Base-by-base conservation (phyloP, 2,888 invertebrate species). In the Drosophila histrio region DNA sequence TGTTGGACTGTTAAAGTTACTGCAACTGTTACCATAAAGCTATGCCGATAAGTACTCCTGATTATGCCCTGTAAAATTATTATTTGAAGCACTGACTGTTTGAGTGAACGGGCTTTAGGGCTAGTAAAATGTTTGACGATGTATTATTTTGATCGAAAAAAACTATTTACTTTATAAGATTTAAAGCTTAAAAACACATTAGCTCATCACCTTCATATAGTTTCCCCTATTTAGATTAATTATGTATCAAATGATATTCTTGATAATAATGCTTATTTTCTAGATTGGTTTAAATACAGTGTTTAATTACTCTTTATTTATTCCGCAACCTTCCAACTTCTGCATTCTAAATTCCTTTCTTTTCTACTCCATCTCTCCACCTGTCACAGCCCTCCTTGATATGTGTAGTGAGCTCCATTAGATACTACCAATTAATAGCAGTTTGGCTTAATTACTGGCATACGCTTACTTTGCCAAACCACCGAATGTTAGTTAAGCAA, bases 31-130 rank as follows among this genome's bases (percentile, higher is more conserved):
- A 38, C 1, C 49, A 58, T 53, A 39, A 53, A 59, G 17, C 15
- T 7, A 1, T 6, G 7, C n/a, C 34, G 60, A 71, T 72, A 71
- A 71, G 54, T 50, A 17, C n/a, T 26, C 15, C 13, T 26, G 19
- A 47, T 24, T 24, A 13, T 41, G 54, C 30, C 17, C 44, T 8
- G 34, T 56, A 43, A 38, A 67, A 52, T 24, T 24, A 56, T 56
- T 39, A 56, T 19, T 30, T 4, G n/a, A 32, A 9, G 17, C 2
- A 28, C 13, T n/a, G 26, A 61, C 5, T 28, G 15, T 26, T 3
- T 9, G 17, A 5, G 2, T 26, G 26, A 26, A 15, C 3, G 15
- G 4, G 43, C 13, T 17, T 26, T 43, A 11, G 17, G 5, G 9
- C 19, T 38, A 5, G 11, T 38, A 21, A 38, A 38, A 38, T 17